Conservation (phyloP, 1,140 invertebrate species). For the Drosophila kanapiae region DNA sequence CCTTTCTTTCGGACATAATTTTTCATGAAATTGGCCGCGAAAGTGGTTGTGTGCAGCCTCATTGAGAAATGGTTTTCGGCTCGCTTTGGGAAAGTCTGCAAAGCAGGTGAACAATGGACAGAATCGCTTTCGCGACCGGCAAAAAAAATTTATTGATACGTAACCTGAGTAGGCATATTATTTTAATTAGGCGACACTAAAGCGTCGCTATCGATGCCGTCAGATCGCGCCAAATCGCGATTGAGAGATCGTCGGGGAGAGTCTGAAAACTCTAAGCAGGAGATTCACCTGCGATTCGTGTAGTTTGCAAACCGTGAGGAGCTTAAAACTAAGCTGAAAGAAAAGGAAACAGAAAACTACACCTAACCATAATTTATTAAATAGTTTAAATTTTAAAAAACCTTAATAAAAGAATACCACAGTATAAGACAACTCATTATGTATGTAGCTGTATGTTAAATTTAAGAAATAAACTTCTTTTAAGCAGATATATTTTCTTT, state of each 20-base stretch:
- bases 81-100: conserved; percentile 49
- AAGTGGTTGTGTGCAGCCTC: conserved; percentile 54
- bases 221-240: conserved; percentile 70
- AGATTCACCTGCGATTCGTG: conserved; percentile 42
- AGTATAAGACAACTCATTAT: no score
- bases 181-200: conserved; percentile 79
- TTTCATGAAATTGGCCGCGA: conserved; percentile 69
- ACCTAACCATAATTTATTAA: no score
- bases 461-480: no score
- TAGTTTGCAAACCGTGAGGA: conserved; percentile 58
- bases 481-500: no score
- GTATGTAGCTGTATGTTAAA: no score
- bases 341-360: background rate
- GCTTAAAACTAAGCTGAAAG: conserved; percentile 31
- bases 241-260: conserved; percentile 68
- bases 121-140: conserved; percentile 41
- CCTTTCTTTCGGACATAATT: conserved; percentile 61
- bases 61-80: conserved; percentile 30
- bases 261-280: conserved; percentile 11
- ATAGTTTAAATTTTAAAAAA: no score
- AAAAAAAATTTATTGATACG: conserved; percentile 65
- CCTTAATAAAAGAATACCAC: no score
- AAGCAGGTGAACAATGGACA: conserved; percentile 55
- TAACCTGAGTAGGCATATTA: conserved; percentile 80
- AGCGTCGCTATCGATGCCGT: conserved; percentile 71